These are phyloP conservation scores for Athetis lepigone DNA, from an alignment of 2,888 invertebrate species.

Conservation along the genomic window DNA sequence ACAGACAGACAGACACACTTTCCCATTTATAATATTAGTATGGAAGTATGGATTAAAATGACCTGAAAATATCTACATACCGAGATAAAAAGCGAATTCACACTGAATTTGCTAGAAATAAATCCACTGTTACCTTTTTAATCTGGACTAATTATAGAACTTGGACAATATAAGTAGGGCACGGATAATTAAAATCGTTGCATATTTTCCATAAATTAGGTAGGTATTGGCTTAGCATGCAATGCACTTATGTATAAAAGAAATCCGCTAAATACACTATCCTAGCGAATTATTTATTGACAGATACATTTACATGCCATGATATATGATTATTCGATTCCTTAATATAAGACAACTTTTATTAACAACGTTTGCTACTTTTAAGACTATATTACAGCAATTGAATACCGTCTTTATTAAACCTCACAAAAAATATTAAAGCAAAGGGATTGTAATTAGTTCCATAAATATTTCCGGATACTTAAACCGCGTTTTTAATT, in stretches of 20 bases:
- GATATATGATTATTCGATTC: too few species aligned
- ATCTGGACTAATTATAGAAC: conserved; percentile 26
- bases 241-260: too few species aligned
- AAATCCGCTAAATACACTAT: too few species aligned
- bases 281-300: too few species aligned
- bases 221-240: too few species aligned
- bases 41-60: conserved; percentile 25
- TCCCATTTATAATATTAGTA: too few species aligned
- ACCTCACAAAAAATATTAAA: conserved; percentile 22
- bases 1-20: too few species aligned
- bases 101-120: conserved; percentile 10
- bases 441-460: conserved; percentile 35
- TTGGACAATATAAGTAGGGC: conserved; percentile 11
- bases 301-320: too few species aligned
- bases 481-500: conserved; percentile 48
- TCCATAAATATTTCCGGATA: conserved; percentile 47
- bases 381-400: conserved; percentile 7
- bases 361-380: too few species aligned
- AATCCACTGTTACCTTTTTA: conserved; percentile 7
- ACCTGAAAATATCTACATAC: conserved; percentile 36
- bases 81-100: conserved; percentile 29
- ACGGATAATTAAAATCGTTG: too few species aligned
- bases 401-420: conserved; percentile 22
- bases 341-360: too few species aligned
- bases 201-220: too few species aligned